Conservation (phyloP, 2,797 vertebrate species). For the Clarias laeviceps region DNA sequence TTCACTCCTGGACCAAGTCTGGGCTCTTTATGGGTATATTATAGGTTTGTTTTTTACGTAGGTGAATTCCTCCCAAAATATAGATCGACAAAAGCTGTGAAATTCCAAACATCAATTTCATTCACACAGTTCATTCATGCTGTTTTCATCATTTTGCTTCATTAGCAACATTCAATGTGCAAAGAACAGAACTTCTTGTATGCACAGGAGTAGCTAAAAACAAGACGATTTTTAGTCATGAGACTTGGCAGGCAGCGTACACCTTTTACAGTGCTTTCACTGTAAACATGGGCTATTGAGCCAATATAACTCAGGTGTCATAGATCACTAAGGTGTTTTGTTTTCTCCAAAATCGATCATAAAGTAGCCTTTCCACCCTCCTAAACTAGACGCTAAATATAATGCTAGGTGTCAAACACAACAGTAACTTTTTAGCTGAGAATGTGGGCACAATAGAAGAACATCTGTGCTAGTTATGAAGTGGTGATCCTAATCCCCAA, state of each 20-base stretch:
- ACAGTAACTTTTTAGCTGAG: neutral
- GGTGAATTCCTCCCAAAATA: neutral
- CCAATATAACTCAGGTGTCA: neutral
- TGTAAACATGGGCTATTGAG: neutral
- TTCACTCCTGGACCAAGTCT: neutral
- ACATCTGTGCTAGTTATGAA: neutral
- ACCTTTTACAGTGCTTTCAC: neutral
- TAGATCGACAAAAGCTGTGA: neutral
- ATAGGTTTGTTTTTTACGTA: too few species aligned
- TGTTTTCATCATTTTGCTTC: neutral
- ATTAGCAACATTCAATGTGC: neutral
- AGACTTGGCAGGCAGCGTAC: neutral
- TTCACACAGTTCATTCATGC: neutral
- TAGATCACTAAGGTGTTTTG: neutral
- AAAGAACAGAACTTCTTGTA: neutral
- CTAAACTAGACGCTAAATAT: neutral
- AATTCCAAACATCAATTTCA: neutral
- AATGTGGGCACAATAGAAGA: neutral
- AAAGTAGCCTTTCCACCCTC: neutral
- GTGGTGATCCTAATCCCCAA: neutral
- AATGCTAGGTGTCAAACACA: neutral
- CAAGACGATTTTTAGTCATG: neutral
- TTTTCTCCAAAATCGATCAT: neutral
- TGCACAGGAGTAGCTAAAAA: neutral
- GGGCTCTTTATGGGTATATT: neutral